phyloP scores from a whole-genome alignment of 30 jellyfish, hydroid and myxozoan species.

The Aurelia aurita region DNA sequence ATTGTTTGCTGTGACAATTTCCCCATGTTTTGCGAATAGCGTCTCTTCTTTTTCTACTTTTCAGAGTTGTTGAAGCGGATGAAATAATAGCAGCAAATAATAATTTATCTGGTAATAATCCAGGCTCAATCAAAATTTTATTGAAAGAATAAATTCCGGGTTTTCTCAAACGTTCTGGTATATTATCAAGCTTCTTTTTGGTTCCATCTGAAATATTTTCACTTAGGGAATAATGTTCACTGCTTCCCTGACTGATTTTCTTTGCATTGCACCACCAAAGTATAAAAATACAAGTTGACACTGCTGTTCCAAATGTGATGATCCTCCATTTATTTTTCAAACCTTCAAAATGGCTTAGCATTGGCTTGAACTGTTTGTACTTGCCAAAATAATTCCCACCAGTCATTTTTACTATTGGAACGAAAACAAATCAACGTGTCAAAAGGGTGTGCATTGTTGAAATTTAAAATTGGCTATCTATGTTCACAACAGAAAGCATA shows the following conservation, averaged over 20 bases:
- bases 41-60: slow-evolving; percentile 32
- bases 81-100: slow-evolving; percentile 47
- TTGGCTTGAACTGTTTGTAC: no score
- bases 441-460: no score
- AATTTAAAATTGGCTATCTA: no score
- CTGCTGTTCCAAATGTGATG: no score
- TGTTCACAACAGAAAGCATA: no score
- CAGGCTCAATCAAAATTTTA: slow-evolving; percentile 27
- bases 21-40: slow-evolving; percentile 88
- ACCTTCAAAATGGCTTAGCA: no score
- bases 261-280: neutral
- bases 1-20: neutral
- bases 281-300: neutral
- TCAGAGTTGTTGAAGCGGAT: slow-evolving; percentile 23
- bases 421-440: no score
- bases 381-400: no score
- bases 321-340: no score
- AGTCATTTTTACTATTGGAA: no score
- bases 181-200: neutral
- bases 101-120: neutral
- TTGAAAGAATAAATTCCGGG: slow-evolving; percentile 36
- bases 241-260: neutral
- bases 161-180: neutral
- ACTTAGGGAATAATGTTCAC: no score
- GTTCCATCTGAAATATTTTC: no score